Conservation (phyloP, 2,888 invertebrate species). For the Metellina segmentata region DNA sequence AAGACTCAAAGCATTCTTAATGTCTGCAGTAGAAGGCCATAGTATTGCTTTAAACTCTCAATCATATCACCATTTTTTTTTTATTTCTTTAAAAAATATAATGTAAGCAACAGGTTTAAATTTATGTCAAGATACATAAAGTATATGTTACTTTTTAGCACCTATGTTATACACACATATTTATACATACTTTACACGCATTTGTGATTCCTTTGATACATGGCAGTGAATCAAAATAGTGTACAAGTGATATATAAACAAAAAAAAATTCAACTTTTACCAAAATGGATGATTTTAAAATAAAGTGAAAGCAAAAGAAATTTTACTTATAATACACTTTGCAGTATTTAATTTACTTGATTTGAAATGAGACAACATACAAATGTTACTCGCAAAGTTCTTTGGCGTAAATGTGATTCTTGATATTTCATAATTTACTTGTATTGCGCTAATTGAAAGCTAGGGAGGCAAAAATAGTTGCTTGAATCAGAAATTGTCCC, state of each 20-base stretch:
- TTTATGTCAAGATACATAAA: constrained; percentile 50
- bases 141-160: constrained; percentile 58
- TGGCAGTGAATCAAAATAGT: constrained; percentile 66
- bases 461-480: no score
- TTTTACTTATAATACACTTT: background rate
- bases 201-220: constrained; percentile 45
- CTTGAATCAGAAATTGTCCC: no score
- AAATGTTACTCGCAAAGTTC: no score
- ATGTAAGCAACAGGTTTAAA: constrained; percentile 54
- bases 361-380: no score
- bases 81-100: constrained; percentile 53
- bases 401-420: no score
- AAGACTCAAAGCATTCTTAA: background rate
- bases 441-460: no score
- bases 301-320: background rate
- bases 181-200: constrained; percentile 59
- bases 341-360: background rate
- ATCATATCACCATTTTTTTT: constrained; percentile 32
- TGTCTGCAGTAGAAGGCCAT: constrained; percentile 30
- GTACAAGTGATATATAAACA: constrained; percentile 21
- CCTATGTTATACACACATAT: constrained; percentile 66
- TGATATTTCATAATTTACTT: no score
- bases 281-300: background rate
- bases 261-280: background rate
- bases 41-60: constrained; percentile 44